Base-by-base conservation (phyloP, 2,113 vertebrate genomes). In the Poeciliopsis occidentalis region DNA sequence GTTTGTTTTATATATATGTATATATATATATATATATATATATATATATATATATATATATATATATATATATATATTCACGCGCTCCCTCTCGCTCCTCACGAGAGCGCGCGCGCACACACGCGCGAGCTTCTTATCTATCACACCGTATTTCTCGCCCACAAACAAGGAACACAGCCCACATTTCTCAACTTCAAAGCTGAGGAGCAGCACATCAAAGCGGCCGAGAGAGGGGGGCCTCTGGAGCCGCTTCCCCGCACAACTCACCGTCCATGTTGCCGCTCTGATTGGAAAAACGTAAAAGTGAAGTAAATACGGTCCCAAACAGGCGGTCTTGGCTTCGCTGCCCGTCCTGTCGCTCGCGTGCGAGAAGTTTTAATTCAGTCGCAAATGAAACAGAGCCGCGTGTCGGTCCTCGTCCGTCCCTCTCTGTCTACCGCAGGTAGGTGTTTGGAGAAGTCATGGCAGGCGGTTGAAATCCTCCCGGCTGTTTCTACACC, bases 161-260 rank as follows among this genome's bases (percentile, higher is more conserved):
- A 92, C 92, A 90, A 92, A 92, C 88, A 91, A 91, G 81, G 91
- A 91, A 90, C 89, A 85, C 37, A 88, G 91, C 87, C 86, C 82
- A 85, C 92, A 79, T 92, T 91, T 91, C 90, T 91, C 87, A 81
- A 96, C 95, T 96, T 96, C 95, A 96, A 96, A 96, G 88, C 91
- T 79, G 88, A 39, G 92, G 92, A 83, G 92, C 87, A 91, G 88
- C 90, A 95, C 95, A 95, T 96, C 93, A 96, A 96, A 96, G 94
- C 91, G 80, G 88, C 86, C 84, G 62, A 72, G 85, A 90, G 89
- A 81, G 85, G 29, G 88, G 91, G 92, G 93, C 88, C 90, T 76
- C 89, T 87, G 71, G 90, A 91, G 78, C 85, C 82, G 88, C 92
- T 92, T 92, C 83, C 90, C 89, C 71, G 10, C 24, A 75, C 81